Evolutionary conservation across 1,140 invertebrate species (phyloP).

Genomic region (Brachystomella parvula): DNA sequence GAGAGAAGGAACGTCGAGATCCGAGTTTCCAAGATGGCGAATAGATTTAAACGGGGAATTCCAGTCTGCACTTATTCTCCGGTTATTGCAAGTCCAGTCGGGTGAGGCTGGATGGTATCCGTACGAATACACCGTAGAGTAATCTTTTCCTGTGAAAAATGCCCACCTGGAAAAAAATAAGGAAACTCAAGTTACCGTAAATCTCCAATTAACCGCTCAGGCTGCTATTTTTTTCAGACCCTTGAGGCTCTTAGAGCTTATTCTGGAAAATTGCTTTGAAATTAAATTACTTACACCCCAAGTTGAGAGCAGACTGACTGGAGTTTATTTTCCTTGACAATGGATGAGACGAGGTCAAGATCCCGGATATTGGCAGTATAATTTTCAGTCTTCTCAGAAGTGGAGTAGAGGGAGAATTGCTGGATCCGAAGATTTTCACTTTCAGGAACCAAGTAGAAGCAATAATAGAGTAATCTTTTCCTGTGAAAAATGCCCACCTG

Average conservation of each 20-base stretch:
- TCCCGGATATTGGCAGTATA: conserved; percentile 1
- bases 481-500: neutral
- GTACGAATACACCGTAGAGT: neutral
- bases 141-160: conserved; percentile 3
- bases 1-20: neutral
- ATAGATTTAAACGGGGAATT: conserved; percentile 6
- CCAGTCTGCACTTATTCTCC: conserved; percentile 4
- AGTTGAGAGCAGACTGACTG: conserved; percentile 6
- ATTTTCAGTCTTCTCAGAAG: conserved; percentile 8
- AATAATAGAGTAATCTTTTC: neutral
- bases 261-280: neutral
- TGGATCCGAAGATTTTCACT: conserved; percentile 1
- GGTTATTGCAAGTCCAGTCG: neutral
- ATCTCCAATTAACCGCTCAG: neutral
- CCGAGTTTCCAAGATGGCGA: conserved; percentile 6
- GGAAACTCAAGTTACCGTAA: too few species aligned
- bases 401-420: neutral
- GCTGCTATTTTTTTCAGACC: neutral
- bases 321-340: conserved; percentile 1
- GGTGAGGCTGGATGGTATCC: conserved; percentile 12
- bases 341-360: neutral
- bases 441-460: neutral
- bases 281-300: neutral
- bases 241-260: neutral
- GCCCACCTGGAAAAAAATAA: neutral